Conservation (phyloP, 2,113 vertebrate genomes). For the Myiopsitta monachus region DNA sequence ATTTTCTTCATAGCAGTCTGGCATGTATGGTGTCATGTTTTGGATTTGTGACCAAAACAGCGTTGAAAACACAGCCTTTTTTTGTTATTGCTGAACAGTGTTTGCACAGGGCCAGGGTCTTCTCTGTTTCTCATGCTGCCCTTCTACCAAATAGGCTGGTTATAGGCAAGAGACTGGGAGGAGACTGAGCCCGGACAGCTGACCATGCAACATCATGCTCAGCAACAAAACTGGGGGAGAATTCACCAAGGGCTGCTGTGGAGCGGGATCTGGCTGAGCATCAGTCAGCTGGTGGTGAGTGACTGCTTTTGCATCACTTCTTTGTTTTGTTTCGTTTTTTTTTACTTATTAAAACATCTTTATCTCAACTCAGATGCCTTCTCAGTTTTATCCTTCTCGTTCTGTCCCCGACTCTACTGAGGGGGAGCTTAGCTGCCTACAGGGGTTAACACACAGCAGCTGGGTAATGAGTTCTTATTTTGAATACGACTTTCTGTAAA, state of each 20-base stretch:
- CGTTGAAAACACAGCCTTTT: neutral
- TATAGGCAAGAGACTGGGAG: neutral
- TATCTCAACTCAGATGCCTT: neutral
- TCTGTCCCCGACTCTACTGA: neutral
- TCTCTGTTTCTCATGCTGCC: neutral
- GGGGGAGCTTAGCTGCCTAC: neutral
- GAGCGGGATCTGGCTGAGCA: neutral
- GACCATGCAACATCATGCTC: fast-evolving
- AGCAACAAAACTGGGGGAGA: neutral
- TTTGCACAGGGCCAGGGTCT: neutral
- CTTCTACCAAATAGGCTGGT: neutral
- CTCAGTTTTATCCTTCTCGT: neutral
- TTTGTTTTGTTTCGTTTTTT: neutral
- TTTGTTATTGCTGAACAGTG: neutral
- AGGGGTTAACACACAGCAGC: neutral
- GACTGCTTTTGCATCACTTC: neutral
- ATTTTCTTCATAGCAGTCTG: neutral
- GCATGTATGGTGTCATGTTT: neutral
- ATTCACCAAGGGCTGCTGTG: neutral
- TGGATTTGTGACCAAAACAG: neutral
- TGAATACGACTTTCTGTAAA: fast-evolving
- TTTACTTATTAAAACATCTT: neutral
- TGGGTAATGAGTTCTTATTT: neutral
- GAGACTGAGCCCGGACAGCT: neutral
- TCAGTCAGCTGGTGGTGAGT: neutral